Percentiles rank a stretch among this genome's conserved stretches.
Evolutionary conservation across 2,113 vertebrate species (phyloP).

Genomic region (Heterotis niloticus): DNA sequence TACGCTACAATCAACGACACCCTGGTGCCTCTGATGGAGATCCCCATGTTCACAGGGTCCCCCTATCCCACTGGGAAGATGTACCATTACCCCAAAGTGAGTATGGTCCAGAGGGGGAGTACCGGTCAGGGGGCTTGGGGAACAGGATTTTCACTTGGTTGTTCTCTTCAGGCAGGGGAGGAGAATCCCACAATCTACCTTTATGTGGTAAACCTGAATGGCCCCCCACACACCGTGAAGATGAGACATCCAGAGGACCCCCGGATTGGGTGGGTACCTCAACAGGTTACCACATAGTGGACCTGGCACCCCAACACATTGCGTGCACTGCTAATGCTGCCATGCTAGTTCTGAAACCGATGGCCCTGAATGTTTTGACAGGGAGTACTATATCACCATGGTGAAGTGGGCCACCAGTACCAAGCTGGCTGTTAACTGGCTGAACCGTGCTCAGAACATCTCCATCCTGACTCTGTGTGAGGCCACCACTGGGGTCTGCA

Average conservation of each 20-base stretch:
- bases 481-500: conserved; percentile 90
- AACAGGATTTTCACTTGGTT: neutral
- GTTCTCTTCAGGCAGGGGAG: conserved; percentile 73
- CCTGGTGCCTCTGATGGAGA: conserved; percentile 88
- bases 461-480: conserved; percentile 92
- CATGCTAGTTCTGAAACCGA: neutral
- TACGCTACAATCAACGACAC: conserved; percentile 93
- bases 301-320: too few relatives aligned
- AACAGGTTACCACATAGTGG: too few relatives aligned
- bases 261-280: conserved; percentile 75
- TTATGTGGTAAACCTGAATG: conserved; percentile 88
- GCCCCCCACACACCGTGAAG: conserved; percentile 87
- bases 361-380: conserved; percentile 41
- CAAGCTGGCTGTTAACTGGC: conserved; percentile 93
- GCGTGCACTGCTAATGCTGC: too few relatives aligned
- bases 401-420: conserved; percentile 96
- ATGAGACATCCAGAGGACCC: conserved; percentile 88
- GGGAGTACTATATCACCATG: conserved; percentile 94
- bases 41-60: conserved; percentile 80
- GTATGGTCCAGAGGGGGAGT: neutral
- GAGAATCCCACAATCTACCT: conserved; percentile 90
- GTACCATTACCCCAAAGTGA: conserved; percentile 94
- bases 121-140: neutral
- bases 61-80: conserved; percentile 79
- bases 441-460: conserved; percentile 93